Percentiles rank a stretch among this genome's conserved stretches.
These are phyloP conservation scores for Rambutsinella grinnellia DNA, from an alignment of 2,888 invertebrate species.

Conservation along the genomic window DNA sequence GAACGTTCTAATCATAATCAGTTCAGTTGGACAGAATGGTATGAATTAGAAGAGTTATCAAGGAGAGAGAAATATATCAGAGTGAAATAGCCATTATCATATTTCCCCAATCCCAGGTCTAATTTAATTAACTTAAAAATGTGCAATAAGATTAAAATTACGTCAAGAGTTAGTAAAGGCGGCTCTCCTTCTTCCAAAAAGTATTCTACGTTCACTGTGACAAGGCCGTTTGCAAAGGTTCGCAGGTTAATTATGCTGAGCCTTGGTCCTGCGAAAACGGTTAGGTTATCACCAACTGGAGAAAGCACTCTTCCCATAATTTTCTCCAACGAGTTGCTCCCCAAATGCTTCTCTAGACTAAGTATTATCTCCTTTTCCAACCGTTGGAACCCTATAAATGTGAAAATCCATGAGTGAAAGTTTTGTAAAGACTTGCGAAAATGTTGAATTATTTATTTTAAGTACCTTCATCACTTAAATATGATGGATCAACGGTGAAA, in stretches of 20 bases:
- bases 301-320: conserved; percentile 77
- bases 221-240: conserved; percentile 73
- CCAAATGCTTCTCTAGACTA: conserved; percentile 56
- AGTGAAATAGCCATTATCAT: too few relatives aligned
- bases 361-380: conserved; percentile 56
- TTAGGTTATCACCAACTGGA: conserved; percentile 78
- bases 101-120: too few relatives aligned
- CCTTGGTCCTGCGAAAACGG: conserved; percentile 79
- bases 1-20: conserved; percentile 79
- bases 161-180: conserved; percentile 82
- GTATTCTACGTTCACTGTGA: conserved; percentile 87
- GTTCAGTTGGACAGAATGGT: too few relatives aligned
- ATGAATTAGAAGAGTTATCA: neutral
- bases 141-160: too few relatives aligned
- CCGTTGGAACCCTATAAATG: conserved; percentile 47
- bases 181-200: conserved; percentile 82
- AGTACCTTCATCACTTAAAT: conserved; percentile 61
- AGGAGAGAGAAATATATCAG: neutral
- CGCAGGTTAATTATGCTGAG: conserved; percentile 79
- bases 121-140: too few relatives aligned
- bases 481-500: conserved; percentile 65
- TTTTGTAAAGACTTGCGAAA: too few relatives aligned
- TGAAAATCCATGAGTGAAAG: neutral
- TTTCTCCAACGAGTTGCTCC: conserved; percentile 69
- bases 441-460: neutral